Percentiles rank a stretch among this genome's conserved stretches.
Conservation (phyloP, 2,797 vertebrate species). For the Gymnothorax reevesii region DNA sequence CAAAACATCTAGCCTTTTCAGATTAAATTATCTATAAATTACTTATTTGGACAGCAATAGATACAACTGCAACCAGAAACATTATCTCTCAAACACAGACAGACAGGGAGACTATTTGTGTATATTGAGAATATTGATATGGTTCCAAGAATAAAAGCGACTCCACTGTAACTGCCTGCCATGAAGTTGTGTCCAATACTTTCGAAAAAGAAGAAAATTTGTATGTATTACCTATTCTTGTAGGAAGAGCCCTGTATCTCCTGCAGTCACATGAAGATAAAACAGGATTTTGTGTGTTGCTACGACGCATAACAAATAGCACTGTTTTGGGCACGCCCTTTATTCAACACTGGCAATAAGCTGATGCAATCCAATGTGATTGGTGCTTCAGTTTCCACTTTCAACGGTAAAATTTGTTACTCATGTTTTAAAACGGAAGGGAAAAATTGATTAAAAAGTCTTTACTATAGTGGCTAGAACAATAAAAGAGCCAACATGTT, state of each 20-base stretch:
- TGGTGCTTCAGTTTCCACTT: too few species aligned
- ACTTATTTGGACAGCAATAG: not conserved
- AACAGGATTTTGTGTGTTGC: not conserved
- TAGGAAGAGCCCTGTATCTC: not conserved
- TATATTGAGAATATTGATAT: not conserved
- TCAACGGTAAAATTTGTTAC: too few species aligned
- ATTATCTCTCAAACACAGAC: not conserved
- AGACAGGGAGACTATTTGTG: too few species aligned
- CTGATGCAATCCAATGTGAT: not conserved
- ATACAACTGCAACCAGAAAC: not conserved
- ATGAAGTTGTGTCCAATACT: not conserved
- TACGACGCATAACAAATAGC: not conserved
- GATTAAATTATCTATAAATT: too few species aligned
- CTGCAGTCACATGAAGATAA: too few species aligned
- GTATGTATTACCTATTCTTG: not conserved
- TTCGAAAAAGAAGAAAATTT: not conserved
- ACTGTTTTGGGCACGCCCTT: not conserved
- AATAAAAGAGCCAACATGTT: too few species aligned
- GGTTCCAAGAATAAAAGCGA: not conserved
- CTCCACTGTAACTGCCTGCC: not conserved
- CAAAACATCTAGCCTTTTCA: too few species aligned
- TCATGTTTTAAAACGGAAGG: too few species aligned
- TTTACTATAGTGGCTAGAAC: too few species aligned
- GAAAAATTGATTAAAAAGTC: too few species aligned
- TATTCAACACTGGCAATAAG: not conserved